These are phyloP conservation scores for Metallyticus violacea DNA, from an alignment of 2,888 invertebrate species.

Conservation along the genomic window DNA sequence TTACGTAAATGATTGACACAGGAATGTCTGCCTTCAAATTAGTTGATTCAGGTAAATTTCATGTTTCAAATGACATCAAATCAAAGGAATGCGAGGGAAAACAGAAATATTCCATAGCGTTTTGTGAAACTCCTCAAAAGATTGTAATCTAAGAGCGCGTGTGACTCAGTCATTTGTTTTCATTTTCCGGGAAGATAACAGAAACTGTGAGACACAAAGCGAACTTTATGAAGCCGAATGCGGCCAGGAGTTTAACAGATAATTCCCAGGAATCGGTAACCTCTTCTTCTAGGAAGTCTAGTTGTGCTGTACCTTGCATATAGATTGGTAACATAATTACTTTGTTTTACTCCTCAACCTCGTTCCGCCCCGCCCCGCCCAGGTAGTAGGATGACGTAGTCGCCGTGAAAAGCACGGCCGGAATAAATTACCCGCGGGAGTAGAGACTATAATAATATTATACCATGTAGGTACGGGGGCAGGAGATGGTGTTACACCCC, in stretches of 20 bases:
- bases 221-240: neutral
- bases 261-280: neutral
- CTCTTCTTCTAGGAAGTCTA: neutral
- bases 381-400: neutral
- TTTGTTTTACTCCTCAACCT: neutral
- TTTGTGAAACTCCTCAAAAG: too few species aligned
- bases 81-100: too few species aligned
- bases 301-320: constrained; percentile 10
- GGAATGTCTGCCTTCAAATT: too few species aligned
- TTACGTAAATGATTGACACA: too few species aligned
- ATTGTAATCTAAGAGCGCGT: neutral
- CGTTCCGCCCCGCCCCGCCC: neutral
- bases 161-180: neutral
- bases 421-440: constrained; percentile 18
- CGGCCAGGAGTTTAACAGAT: neutral
- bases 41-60: too few species aligned
- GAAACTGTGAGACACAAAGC: neutral
- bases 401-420: constrained; percentile 12
- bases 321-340: constrained; percentile 19
- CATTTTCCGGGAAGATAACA: neutral
- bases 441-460: constrained; percentile 17
- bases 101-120: too few species aligned
- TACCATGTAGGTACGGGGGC: neutral
- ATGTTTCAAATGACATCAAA: too few species aligned
- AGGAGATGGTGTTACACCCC: too few species aligned